A percentile compares a stretch with the other conserved stretches of the same genome.
These are phyloP conservation scores for Ditylenchus weischeri DNA, from an alignment of 2,888 invertebrate species.

Conservation along the genomic window DNA sequence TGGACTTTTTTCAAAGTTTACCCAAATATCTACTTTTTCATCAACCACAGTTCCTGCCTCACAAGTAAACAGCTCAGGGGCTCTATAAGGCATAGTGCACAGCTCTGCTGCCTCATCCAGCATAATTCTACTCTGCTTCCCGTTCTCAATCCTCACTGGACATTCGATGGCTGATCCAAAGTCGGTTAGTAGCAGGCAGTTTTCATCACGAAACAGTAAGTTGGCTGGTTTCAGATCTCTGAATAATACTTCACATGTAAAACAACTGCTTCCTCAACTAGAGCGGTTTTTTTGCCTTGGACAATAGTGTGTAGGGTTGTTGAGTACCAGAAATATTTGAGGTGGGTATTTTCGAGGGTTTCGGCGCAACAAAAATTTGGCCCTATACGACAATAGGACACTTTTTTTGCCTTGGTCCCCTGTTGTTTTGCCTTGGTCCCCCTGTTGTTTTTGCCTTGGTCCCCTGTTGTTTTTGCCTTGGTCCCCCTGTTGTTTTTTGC, in stretches of 20 bases:
- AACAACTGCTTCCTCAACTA: too few species aligned
- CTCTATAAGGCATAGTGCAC: slow-evolving; percentile 81
- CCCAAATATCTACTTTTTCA: slow-evolving; percentile 83
- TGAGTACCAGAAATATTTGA: too few species aligned
- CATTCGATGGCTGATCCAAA: slow-evolving; percentile 66
- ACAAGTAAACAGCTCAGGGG: slow-evolving; percentile 82
- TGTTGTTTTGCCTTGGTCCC: too few species aligned
- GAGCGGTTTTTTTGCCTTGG: too few species aligned
- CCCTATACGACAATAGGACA: too few species aligned
- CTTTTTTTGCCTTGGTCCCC: too few species aligned
- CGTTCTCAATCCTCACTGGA: slow-evolving; percentile 58
- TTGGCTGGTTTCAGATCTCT: slow-evolving; percentile 83
- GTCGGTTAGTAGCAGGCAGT: slow-evolving; percentile 76
- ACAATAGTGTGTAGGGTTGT: too few species aligned
- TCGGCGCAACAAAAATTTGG: too few species aligned
- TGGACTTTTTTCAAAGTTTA: slow-evolving; percentile 58
- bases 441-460: too few species aligned
- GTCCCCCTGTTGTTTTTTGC: too few species aligned
- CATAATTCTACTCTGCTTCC: slow-evolving; percentile 61
- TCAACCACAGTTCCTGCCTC: slow-evolving; percentile 77
- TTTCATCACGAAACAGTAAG: slow-evolving; percentile 72
- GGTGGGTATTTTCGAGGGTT: too few species aligned
- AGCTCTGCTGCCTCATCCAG: slow-evolving; percentile 79
- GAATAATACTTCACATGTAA: background rate
- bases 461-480: too few species aligned